Evolutionary conservation across 2,797 vertebrate species (phyloP), one percentile per base, ranked within the genome.

Genomic region (Distichodus sexfasciatus): DNA sequence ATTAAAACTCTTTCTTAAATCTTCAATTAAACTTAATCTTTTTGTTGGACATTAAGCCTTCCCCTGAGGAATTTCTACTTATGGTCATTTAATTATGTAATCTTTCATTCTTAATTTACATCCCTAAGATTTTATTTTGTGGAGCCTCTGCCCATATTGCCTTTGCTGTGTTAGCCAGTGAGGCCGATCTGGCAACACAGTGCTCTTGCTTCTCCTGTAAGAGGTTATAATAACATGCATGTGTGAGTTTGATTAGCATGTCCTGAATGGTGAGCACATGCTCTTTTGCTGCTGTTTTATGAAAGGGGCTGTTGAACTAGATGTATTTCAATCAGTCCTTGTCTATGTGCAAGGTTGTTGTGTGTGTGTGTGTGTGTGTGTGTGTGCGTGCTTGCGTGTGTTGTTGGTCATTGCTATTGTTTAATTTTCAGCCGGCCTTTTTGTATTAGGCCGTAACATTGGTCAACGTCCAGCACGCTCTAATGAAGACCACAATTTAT

Each of bases 401-500:
- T 23, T 7, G 26, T n/a, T 8, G 21, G 38, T 24, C 23, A 7
- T 23, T 17, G 3, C 44, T 33, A 77, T 68, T 71, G 59, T 72
- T 48, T 59, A 11, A 57, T 21, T 66, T 54, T 66, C 69, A 72
- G 54, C 76, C 69, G 72, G n/a, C 33, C 54, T 50, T 63, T 69
- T 78, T 74, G 59, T 67, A 11, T 8, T 31, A 24, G 51, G 26
- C 21, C 31, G 11, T 17, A 23, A 24, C 6, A 12, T 38, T 46
- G 26, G 24, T 44, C 62, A 21, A 14, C 10, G 21, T 36, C 66
- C 35, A 67, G 24, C 48, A 50, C 40, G 14, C 35, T 54, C 44
- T 36, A 67, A 71, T 69, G 35, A 69, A 55, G 33, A 41, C 41
- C 31, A 29, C 10, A 10, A 10, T 79, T 80, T 74, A 77, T 75